These are phyloP conservation scores for Diarsia mendica DNA, from an alignment of 2,888 invertebrate species.

Conservation along the genomic window DNA sequence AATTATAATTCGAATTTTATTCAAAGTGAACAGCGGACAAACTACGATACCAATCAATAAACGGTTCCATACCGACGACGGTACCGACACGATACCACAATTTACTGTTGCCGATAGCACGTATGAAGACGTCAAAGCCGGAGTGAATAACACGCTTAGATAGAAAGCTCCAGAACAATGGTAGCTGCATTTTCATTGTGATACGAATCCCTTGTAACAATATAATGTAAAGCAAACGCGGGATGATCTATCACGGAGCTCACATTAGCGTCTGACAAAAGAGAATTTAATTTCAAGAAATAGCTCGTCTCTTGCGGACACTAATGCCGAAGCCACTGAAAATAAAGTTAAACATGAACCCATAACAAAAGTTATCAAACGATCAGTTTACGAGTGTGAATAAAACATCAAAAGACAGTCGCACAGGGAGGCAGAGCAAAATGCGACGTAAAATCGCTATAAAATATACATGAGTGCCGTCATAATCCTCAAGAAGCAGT, in stretches of 20 bases:
- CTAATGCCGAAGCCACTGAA: conserved; percentile 10
- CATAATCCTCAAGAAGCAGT: conserved; percentile 75
- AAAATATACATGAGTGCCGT: conserved; percentile 75
- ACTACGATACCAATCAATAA: conserved; percentile 90
- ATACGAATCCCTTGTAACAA: conserved; percentile 76
- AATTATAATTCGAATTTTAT: conserved; percentile 91
- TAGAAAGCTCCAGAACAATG: conserved; percentile 84
- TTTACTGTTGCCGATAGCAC: conserved; percentile 87
- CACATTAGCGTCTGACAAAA: conserved; percentile 45
- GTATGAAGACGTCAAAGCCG: conserved; percentile 88
- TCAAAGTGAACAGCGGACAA: conserved; percentile 90
- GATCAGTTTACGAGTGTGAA: conserved; percentile 74
- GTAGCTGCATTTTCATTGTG: conserved; percentile 82
- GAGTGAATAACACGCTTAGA: conserved; percentile 82
- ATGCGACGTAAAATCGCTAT: conserved; percentile 70
- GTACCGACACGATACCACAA: conserved; percentile 89
- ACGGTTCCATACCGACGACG: conserved; percentile 89
- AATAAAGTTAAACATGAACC: conserved; percentile 37
- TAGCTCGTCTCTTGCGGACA: conserved; percentile 2
- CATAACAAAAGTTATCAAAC: conserved; percentile 67
- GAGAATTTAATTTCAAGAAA: conserved; percentile 34
- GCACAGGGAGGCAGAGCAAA: conserved; percentile 67
- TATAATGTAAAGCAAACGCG: conserved; percentile 71
- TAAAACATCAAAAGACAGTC: conserved; percentile 73
- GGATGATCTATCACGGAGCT: conserved; percentile 69